Evolutionary conservation across 1,140 invertebrate species (phyloP).

Genomic region (Hirudo medicinalis): DNA sequence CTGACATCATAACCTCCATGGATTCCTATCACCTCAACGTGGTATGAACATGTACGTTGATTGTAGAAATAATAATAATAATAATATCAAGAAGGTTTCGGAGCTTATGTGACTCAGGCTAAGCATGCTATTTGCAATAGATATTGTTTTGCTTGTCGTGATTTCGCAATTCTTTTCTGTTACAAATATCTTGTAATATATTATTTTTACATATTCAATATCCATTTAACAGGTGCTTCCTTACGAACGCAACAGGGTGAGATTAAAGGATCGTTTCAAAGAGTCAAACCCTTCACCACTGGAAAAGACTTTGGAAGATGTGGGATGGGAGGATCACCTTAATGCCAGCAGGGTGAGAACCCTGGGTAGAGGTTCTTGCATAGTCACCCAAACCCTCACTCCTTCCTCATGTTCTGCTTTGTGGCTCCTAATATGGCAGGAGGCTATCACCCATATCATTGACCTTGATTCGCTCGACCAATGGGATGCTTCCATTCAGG

Average conservation of each 20-base stretch:
- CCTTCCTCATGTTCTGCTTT: neutral
- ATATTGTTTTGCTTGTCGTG: no score
- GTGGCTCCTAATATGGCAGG: slow-evolving; percentile 4
- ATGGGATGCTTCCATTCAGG: neutral
- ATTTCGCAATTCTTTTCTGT: no score
- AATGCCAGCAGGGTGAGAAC: slow-evolving; percentile 11
- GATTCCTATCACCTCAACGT: no score
- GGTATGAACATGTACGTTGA: no score
- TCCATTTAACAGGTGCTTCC: slow-evolving; percentile 3
- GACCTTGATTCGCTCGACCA: neutral
- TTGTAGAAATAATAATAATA: no score
- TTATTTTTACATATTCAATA: no score
- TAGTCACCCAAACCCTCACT: slow-evolving; percentile 8
- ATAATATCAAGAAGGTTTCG: no score
- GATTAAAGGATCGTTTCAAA: neutral
- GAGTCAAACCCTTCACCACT: neutral
- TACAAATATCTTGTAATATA: no score
- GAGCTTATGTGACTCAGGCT: no score
- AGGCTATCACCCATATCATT: neutral
- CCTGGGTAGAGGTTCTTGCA: neutral
- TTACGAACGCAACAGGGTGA: slow-evolving; percentile 13
- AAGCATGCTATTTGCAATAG: no score
- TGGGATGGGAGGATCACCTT: neutral
- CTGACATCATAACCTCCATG: no score
- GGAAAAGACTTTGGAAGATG: no score